phyloP scores from a whole-genome alignment of 2,888 invertebrate genomes.

The Lochmaea crataegi region DNA sequence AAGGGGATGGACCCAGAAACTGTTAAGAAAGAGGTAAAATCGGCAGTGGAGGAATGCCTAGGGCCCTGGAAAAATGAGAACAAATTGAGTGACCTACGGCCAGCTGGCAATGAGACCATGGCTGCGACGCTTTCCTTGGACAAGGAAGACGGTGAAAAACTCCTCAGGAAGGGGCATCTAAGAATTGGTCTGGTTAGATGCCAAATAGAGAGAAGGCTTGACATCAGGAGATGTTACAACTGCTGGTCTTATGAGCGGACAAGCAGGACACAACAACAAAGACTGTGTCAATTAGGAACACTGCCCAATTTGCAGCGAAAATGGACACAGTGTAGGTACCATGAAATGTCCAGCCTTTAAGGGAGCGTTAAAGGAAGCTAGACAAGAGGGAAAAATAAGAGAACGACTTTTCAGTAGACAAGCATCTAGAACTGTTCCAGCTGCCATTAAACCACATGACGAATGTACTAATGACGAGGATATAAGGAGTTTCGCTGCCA shows the following conservation, averaged over 20 bases:
- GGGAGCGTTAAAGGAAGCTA: not conserved
- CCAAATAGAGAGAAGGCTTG: slow-evolving; percentile 8
- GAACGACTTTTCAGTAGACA: not conserved
- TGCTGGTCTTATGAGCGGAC: slow-evolving; percentile 31
- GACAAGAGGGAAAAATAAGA: not conserved
- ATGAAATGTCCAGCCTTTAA: not conserved
- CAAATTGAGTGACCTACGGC: slow-evolving; percentile 5
- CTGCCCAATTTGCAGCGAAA: not conserved
- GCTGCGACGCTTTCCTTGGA: slow-evolving; percentile 9
- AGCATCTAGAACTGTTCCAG: not conserved
- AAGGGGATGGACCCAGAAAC: slow-evolving; percentile 18
- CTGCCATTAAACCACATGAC: not conserved
- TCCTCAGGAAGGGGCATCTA: not conserved
- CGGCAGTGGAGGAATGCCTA: not conserved
- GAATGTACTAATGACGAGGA: not conserved
- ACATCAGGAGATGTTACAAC: slow-evolving; percentile 11
- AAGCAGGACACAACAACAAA: slow-evolving; percentile 17
- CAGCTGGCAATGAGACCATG: slow-evolving; percentile 1
- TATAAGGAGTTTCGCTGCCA: not conserved
- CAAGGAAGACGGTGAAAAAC: not conserved
- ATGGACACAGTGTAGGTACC: not conserved
- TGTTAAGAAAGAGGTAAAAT: slow-evolving; percentile 7
- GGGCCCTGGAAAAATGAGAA: not conserved
- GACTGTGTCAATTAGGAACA: slow-evolving; percentile 9
- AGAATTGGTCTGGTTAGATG: slow-evolving; percentile 17